These are phyloP conservation scores for Volucella zonaria DNA, from an alignment of 2,888 invertebrate genomes.

Conservation along the genomic window DNA sequence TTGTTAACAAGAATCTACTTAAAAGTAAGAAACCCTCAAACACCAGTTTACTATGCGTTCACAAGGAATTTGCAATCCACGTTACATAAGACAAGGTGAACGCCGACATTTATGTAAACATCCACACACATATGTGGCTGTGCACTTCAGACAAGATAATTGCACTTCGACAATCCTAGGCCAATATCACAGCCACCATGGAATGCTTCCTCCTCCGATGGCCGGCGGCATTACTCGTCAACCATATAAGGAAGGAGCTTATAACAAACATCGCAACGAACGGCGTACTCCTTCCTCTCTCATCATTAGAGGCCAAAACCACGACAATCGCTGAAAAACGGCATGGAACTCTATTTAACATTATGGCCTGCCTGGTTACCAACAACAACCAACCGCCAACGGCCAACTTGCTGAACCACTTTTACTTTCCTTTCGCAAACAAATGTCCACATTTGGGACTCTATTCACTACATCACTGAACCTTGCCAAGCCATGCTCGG, in stretches of 20 bases:
- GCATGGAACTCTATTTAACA: slow-evolving; percentile 51
- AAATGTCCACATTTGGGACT: slow-evolving; percentile 63
- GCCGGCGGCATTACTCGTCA: slow-evolving; percentile 22
- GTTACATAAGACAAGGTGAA: slow-evolving; percentile 47
- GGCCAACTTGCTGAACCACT: slow-evolving; percentile 59
- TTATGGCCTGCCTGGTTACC: slow-evolving; percentile 50
- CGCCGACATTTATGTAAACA: slow-evolving; percentile 42
- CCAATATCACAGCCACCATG: slow-evolving; percentile 22
- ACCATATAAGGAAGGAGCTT: slow-evolving; percentile 56
- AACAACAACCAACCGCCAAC: too few relatives aligned
- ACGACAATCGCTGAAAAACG: slow-evolving; percentile 53
- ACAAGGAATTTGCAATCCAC: slow-evolving; percentile 26
- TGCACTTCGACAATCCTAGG: slow-evolving; percentile 50
- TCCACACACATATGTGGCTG: background rate
- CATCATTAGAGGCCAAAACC: slow-evolving; percentile 24
- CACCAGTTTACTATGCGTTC: slow-evolving; percentile 1
- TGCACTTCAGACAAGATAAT: slow-evolving; percentile 34
- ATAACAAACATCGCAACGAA: slow-evolving; percentile 34
- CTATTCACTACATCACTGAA: slow-evolving; percentile 50
- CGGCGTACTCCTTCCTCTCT: slow-evolving; percentile 20
- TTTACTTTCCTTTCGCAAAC: slow-evolving; percentile 69
- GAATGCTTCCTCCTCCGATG: slow-evolving; percentile 21
- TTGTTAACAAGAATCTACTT: too few relatives aligned
- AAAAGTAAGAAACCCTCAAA: too few relatives aligned
- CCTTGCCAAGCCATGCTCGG: slow-evolving; percentile 19